Evolutionary conservation across 2,113 vertebrate species (phyloP), one percentile per base, ranked within the genome.

Genomic region (Hassar affinis): DNA sequence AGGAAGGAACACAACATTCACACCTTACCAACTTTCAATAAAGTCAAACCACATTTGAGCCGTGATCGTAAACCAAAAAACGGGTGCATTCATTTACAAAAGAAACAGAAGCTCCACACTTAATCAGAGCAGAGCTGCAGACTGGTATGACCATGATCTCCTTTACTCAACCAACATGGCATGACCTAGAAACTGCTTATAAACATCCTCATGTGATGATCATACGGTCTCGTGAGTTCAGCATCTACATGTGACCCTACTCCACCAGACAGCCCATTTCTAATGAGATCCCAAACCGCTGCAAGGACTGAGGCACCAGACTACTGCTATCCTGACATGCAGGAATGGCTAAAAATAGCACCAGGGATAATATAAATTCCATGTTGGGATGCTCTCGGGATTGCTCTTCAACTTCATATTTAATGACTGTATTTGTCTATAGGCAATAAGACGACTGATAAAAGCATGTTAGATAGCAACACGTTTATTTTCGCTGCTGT

Each of bases 271-370:
- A 35, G 45, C 56, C 64, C 57, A 18, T 47, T 84, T 52, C 45
- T 75, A 85, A 85, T 45, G 33, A 85, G 69, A 59, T 76, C 62
- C 61, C 61, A 68, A 82, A 82, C 47, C 1, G 72, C 72, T 75
- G 17, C 71, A 76, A 77, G 45, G 71, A 77, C 30, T 62, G 56
- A 25, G 27, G 54, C 15, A 12, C 35, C 57, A 52, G 49, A 30
- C 72, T 30, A 15, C 45, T 47, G 42, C 22, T 42, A 52, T 51
- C n/a, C 33, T 52, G n/a, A 75, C 51, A n/a, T 38, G 75, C 75
- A 78, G 10, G 2, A 57, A 57, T 20, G 15, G 30, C 52, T 25
- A 78, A 78, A 54, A 78, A 57, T 78, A 57, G 20, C 54, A 78
- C 42, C 14, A 25, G 33, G 6, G 33, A 38, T 57, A 1, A 77